Percentiles rank a stretch among this genome's conserved stretches.
Conservation (phyloP, 2,888 invertebrate genomes). For the Tethea ocularis region DNA sequence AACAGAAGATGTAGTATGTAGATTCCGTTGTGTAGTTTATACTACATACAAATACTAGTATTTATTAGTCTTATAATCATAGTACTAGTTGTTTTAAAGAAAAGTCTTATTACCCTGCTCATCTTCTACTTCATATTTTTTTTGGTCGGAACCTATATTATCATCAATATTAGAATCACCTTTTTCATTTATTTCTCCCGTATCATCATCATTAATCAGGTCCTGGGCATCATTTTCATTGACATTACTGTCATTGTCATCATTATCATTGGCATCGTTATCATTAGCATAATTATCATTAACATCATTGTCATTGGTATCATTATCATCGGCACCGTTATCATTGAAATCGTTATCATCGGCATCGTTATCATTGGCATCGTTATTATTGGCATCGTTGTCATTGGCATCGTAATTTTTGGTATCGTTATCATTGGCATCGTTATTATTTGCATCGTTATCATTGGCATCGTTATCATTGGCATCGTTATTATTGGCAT, state of each 20-base stretch:
- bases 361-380: not conserved
- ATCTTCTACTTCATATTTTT: not conserved
- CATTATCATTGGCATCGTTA: not conserved
- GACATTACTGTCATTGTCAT: not conserved
- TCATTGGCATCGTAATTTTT: too few relatives aligned
- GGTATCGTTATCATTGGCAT: not conserved
- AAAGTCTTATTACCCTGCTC: not conserved
- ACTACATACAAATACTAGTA: too few relatives aligned
- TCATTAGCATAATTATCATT: not conserved
- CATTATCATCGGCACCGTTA: not conserved
- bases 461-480: too few relatives aligned
- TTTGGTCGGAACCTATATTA: not conserved
- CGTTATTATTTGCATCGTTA: not conserved
- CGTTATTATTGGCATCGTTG: too few relatives aligned
- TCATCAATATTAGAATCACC: not conserved
- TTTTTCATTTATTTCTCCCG: not conserved
- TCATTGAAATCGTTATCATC: not conserved
- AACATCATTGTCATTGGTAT: not conserved
- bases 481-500: not conserved
- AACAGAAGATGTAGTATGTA: too few relatives aligned
- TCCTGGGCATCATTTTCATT: not conserved
- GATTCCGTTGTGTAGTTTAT: too few relatives aligned
- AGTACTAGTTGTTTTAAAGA: not conserved
- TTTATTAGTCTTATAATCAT: too few relatives aligned
- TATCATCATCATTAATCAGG: not conserved